phyloP scores from a whole-genome alignment of 2,888 invertebrate species.

The Synanthedon vespiformis region DNA sequence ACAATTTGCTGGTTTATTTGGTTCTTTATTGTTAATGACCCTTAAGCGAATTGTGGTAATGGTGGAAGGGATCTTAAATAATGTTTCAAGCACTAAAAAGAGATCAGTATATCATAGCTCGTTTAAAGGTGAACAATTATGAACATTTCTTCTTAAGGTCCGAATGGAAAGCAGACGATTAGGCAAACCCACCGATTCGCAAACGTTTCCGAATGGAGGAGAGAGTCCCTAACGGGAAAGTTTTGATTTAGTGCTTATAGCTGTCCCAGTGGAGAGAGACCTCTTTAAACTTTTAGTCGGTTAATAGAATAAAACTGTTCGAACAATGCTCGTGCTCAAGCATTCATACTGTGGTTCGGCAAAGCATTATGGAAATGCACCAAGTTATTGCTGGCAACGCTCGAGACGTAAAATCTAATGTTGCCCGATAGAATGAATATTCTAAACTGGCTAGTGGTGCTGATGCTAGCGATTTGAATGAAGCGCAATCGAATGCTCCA shows the following conservation, averaged over 20 bases:
- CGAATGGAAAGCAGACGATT: conserved; percentile 28
- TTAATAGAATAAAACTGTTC: conserved; percentile 67
- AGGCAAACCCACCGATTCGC: conserved; percentile 30
- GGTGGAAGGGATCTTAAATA: too few relatives aligned
- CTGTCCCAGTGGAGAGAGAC: conserved; percentile 50
- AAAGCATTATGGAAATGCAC: conserved; percentile 35
- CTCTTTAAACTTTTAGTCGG: conserved; percentile 62
- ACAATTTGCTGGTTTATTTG: too few relatives aligned
- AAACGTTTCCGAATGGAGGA: conserved; percentile 44
- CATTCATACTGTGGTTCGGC: conserved; percentile 43
- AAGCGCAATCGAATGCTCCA: conserved; percentile 12
- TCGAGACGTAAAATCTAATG: conserved; percentile 45
- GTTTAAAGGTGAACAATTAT: neutral
- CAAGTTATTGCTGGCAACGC: conserved; percentile 40
- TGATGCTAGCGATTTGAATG: conserved; percentile 20
- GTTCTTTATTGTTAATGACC: too few relatives aligned
- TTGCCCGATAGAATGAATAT: conserved; percentile 44
- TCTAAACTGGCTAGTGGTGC: conserved; percentile 28
- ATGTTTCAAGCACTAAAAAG: too few relatives aligned
- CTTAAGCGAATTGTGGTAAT: too few relatives aligned
- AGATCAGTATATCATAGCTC: too few relatives aligned
- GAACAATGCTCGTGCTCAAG: conserved; percentile 47
- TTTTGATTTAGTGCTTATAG: conserved; percentile 69
- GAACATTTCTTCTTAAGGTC: neutral
- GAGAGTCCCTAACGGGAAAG: conserved; percentile 50